Percentiles rank a stretch among this genome's conserved stretches.
These are phyloP conservation scores for Drosophila carrolli DNA, from an alignment of 1,140 invertebrate genomes.

Conservation along the genomic window DNA sequence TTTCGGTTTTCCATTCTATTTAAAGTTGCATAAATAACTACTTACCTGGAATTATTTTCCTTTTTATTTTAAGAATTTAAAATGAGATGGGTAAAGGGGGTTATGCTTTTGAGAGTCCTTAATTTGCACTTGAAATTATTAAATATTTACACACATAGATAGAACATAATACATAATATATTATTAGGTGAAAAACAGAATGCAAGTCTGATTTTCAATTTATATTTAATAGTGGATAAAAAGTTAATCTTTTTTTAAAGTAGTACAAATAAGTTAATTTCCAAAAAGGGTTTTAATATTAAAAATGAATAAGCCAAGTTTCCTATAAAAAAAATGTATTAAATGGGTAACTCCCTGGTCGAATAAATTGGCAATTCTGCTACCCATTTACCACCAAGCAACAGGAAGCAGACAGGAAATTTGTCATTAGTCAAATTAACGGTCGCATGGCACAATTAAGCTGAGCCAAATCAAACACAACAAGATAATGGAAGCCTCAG, in stretches of 20 bases:
- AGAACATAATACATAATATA: too few relatives aligned
- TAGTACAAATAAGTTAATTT: too few relatives aligned
- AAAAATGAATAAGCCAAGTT: too few relatives aligned
- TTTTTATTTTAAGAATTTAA: neutral
- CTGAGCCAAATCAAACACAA: slow-evolving; percentile 34
- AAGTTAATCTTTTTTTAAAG: too few relatives aligned
- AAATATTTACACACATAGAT: too few relatives aligned
- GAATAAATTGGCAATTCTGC: neutral
- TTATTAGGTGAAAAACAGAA: too few relatives aligned
- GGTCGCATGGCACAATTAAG: slow-evolving; percentile 69
- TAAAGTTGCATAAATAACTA: neutral
- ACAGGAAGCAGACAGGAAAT: slow-evolving; percentile 72
- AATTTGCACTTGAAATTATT: too few relatives aligned
- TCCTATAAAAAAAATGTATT: neutral
- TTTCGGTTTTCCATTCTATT: slow-evolving; percentile 1
- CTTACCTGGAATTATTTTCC: neutral
- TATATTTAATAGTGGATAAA: too few relatives aligned
- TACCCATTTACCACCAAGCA: slow-evolving; percentile 1
- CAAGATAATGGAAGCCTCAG: slow-evolving; percentile 15
- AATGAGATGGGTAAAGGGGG: neutral
- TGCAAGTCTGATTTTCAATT: too few relatives aligned
- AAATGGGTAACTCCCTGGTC: neutral
- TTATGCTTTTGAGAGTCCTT: neutral
- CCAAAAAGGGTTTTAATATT: too few relatives aligned
- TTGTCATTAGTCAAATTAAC: slow-evolving; percentile 67